These are phyloP conservation scores for Mellivora capensis DNA, from an alignment of 2,113 vertebrate species.

Conservation along the genomic window DNA sequence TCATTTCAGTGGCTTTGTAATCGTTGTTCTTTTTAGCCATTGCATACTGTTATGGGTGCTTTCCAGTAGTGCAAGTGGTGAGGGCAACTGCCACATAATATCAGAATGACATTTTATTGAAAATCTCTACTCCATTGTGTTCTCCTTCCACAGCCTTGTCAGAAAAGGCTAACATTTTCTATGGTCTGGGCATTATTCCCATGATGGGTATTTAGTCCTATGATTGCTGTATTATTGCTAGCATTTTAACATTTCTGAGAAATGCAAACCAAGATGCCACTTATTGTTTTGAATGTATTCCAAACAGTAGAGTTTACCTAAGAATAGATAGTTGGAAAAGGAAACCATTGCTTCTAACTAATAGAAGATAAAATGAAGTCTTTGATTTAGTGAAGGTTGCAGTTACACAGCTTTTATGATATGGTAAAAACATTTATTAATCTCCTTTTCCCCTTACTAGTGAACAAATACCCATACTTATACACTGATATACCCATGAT, in stretches of 20 bases:
- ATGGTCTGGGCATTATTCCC: conserved; percentile 55
- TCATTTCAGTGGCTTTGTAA: conserved; percentile 22
- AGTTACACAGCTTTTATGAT: neutral
- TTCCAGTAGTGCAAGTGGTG: conserved; percentile 50
- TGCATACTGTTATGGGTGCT: neutral
- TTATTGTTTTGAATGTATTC: conserved; percentile 27
- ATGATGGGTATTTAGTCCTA: neutral
- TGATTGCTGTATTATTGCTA: conserved; percentile 50
- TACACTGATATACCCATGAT: neutral
- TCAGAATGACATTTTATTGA: conserved; percentile 50
- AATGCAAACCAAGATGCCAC: conserved; percentile 41
- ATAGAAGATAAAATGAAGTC: neutral
- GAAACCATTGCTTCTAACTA: conserved; percentile 24
- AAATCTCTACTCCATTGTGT: conserved; percentile 29
- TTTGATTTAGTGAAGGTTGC: neutral
- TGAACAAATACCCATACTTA: neutral
- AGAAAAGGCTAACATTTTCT: conserved; percentile 46
- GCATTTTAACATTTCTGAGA: conserved; percentile 63
- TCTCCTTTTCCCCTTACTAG: conserved; percentile 14
- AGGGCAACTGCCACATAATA: conserved; percentile 48
- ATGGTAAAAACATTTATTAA: neutral
- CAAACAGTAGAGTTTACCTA: conserved; percentile 2
- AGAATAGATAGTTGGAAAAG: conserved; percentile 42
- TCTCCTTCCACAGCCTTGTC: conserved; percentile 37
- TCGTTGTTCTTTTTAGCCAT: conserved; percentile 19